Percentiles rank a stretch among this genome's conserved stretches.
phyloP scores from a whole-genome alignment of 2,888 invertebrate species.

The Abscondita cerata region DNA sequence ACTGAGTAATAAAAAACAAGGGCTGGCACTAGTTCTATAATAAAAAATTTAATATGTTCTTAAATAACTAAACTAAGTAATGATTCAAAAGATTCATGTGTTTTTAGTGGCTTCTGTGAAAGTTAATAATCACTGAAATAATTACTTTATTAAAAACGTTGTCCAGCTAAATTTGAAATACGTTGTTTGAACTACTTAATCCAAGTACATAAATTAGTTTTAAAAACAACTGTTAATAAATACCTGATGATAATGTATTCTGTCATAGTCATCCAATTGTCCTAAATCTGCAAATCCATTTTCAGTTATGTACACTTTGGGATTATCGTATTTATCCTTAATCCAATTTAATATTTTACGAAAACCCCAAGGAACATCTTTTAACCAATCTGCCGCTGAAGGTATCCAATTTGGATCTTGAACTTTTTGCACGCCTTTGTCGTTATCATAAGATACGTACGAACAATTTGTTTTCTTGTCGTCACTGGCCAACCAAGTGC shows the following conservation, averaged over 20 bases:
- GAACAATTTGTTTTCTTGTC: background rate
- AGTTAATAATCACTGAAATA: no score
- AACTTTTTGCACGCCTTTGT: background rate
- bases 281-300: slow-evolving; percentile 62
- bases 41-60: no score
- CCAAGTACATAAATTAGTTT: no score
- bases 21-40: no score
- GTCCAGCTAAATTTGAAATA: no score
- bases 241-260: slow-evolving; percentile 54
- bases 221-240: no score
- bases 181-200: no score
- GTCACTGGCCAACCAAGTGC: slow-evolving; percentile 41
- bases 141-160: no score
- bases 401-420: slow-evolving; percentile 50
- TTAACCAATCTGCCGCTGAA: background rate
- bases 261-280: slow-evolving; percentile 57
- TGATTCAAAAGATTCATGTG: no score
- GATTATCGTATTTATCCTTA: slow-evolving; percentile 52
- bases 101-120: no score
- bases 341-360: slow-evolving; percentile 58
- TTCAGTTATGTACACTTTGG: slow-evolving; percentile 61
- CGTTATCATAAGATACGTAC: background rate
- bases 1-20: no score
- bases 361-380: slow-evolving; percentile 61
- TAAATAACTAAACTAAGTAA: no score